phyloP scores from a whole-genome alignment of 2,797 vertebrate species.

The Gallinago solitaria region DNA sequence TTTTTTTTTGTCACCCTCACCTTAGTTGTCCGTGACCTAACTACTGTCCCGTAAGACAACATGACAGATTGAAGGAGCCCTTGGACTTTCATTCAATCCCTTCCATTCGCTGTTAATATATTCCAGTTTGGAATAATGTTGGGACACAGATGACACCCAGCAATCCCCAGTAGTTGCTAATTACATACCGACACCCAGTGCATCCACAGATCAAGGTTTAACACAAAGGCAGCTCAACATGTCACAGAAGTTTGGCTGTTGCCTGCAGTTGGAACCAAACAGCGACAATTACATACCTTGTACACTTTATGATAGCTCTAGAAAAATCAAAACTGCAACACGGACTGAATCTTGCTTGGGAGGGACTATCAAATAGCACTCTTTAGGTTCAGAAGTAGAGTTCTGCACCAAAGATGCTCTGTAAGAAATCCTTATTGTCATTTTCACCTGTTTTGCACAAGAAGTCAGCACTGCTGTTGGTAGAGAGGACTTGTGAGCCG shows the following conservation, averaged over 20 bases:
- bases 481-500: neutral
- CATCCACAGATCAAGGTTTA: neutral
- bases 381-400: neutral
- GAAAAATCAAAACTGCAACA: neutral
- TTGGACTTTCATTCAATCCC: neutral
- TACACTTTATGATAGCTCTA: neutral
- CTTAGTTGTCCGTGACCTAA: neutral
- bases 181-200: neutral
- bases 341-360: neutral
- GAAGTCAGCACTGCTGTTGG: neutral
- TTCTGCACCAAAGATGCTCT: neutral
- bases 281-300: no score
- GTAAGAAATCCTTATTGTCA: neutral
- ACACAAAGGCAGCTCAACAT: neutral
- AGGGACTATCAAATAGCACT: neutral
- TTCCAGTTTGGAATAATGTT: neutral
- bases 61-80: rapidly evolving
- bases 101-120: neutral
- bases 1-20: neutral
- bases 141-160: neutral
- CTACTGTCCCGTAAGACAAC: neutral
- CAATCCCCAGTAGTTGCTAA: neutral
- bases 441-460: neutral
- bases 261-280: neutral
- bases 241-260: neutral